phyloP scores from a whole-genome alignment of 2,888 invertebrate species.

The Maniola hyperantus region DNA sequence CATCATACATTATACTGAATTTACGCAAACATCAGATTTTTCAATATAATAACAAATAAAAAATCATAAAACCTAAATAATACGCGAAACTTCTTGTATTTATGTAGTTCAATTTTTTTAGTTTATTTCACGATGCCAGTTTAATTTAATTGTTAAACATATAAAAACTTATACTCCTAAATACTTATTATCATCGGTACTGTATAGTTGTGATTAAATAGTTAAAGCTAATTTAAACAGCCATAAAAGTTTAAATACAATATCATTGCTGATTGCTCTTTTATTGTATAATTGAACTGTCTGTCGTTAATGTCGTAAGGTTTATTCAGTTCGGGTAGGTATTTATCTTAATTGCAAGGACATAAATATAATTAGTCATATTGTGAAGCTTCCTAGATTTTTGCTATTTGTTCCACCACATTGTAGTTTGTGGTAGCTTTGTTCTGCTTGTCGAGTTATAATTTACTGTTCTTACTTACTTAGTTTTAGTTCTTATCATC shows the following conservation, averaged over 20 bases:
- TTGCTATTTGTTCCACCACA: background rate
- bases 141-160: too few species aligned
- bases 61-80: too few species aligned
- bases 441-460: background rate
- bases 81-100: too few species aligned
- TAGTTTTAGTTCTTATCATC: background rate
- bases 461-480: background rate
- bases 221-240: conserved; percentile 38
- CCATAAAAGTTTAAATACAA: conserved; percentile 47
- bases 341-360: conserved; percentile 10
- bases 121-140: background rate
- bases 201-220: conserved; percentile 31
- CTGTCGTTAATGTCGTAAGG: conserved; percentile 37
- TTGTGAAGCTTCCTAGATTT: background rate
- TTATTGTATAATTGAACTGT: conserved; percentile 51
- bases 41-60: too few species aligned
- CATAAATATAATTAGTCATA: background rate
- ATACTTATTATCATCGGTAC: background rate
- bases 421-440: background rate
- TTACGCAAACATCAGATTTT: too few species aligned
- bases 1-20: too few species aligned
- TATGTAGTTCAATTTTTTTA: background rate
- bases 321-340: conserved; percentile 19
- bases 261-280: conserved; percentile 39
- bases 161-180: conserved; percentile 1